Conservation (phyloP, 2,888 invertebrate species). For the Electrophaes corylata region DNA sequence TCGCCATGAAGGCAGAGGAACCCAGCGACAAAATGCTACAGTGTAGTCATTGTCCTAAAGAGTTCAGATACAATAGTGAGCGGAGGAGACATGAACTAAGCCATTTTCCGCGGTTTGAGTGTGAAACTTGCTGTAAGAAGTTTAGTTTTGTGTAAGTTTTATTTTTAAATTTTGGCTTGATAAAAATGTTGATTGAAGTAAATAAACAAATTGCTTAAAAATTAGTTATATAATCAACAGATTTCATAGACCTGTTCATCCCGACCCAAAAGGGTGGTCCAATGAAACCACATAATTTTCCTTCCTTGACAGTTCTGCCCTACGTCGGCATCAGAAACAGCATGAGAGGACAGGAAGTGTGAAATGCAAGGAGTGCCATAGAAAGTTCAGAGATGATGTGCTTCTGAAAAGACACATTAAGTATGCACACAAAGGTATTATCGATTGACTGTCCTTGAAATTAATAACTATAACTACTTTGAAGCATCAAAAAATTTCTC, state of each 20-base stretch:
- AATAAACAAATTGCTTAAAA: too few relatives aligned
- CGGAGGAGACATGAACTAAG: conserved; percentile 72
- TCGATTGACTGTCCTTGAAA: neutral
- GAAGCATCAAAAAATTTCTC: too few relatives aligned
- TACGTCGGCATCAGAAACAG: conserved; percentile 73
- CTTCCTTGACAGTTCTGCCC: conserved; percentile 64
- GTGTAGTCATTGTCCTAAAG: conserved; percentile 65
- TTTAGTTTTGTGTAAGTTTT: conserved; percentile 76
- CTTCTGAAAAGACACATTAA: conserved; percentile 70
- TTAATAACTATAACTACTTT: too few relatives aligned
- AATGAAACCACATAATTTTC: neutral
- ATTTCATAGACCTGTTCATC: too few relatives aligned
- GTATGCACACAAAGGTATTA: conserved; percentile 75
- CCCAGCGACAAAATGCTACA: conserved; percentile 39
- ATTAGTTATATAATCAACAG: too few relatives aligned
- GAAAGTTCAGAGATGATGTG: conserved; percentile 66
- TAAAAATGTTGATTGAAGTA: too few relatives aligned
- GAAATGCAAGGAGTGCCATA: conserved; percentile 62
- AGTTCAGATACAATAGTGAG: conserved; percentile 74
- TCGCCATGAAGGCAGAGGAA: conserved; percentile 22
- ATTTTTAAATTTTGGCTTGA: neutral
- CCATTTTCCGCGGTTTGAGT: conserved; percentile 68
- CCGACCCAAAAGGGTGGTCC: too few relatives aligned
- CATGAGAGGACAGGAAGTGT: conserved; percentile 68
- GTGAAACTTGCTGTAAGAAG: conserved; percentile 71